These are phyloP conservation scores for Ormyrus nitidulus DNA, from an alignment of 2,888 invertebrate species.

Conservation along the genomic window DNA sequence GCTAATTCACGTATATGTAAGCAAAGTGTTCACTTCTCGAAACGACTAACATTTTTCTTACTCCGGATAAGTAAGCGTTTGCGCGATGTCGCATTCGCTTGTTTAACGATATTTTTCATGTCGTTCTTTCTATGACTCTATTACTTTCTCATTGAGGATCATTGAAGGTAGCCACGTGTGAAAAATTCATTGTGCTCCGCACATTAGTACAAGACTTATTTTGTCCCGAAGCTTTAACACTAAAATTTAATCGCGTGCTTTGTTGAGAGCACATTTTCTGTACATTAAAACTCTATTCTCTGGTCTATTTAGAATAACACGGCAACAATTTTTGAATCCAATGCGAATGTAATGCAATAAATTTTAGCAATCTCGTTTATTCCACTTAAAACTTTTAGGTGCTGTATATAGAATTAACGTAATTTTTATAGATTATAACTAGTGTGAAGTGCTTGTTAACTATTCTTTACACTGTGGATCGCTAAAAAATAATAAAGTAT, in stretches of 20 bases:
- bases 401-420: conserved; percentile 24
- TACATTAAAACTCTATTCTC: conserved; percentile 39
- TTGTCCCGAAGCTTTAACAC: conserved; percentile 3
- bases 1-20: background rate
- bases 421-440: conserved; percentile 14
- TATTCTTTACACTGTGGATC: conserved; percentile 30
- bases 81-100: too few species aligned
- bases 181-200: conserved; percentile 30
- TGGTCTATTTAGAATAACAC: conserved; percentile 50
- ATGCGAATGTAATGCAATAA: conserved; percentile 21
- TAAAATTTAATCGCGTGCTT: conserved; percentile 20
- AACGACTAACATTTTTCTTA: background rate
- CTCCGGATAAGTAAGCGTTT: background rate
- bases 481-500: conserved; percentile 14
- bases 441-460: conserved; percentile 23
- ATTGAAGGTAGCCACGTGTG: conserved; percentile 21
- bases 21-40: background rate
- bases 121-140: too few species aligned
- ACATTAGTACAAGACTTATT: conserved; percentile 13
- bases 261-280: conserved; percentile 6
- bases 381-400: conserved; percentile 9
- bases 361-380: background rate
- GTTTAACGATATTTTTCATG: too few species aligned
- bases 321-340: conserved; percentile 14
- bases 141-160: background rate